Conservation (phyloP, 2,888 invertebrate genomes). For the Oscheius onirici region DNA sequence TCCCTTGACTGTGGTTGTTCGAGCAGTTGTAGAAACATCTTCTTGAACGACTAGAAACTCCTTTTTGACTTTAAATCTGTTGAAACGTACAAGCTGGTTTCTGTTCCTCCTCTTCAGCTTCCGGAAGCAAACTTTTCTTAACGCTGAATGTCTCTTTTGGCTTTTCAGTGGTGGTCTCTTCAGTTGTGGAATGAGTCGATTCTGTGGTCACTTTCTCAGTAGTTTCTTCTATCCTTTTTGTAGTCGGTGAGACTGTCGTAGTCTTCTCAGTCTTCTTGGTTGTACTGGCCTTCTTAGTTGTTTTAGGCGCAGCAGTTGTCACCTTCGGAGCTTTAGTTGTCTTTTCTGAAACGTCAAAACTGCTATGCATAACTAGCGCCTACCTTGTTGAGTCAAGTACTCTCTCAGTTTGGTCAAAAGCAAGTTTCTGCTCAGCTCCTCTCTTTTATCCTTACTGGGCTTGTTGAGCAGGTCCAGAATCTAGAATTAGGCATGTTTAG, state of each 20-base stretch:
- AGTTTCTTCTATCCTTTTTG: background rate
- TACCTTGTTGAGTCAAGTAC: slow-evolving; percentile 17
- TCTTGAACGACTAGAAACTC: slow-evolving; percentile 16
- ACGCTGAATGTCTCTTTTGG: slow-evolving; percentile 3
- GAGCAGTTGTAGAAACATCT: slow-evolving; percentile 4
- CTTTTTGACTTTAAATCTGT: background rate
- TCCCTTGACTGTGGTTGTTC: background rate
- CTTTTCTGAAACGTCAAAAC: background rate
- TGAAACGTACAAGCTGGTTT: slow-evolving; percentile 28
- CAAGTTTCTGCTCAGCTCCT: slow-evolving; percentile 21
- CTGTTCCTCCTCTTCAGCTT: slow-evolving; percentile 49
- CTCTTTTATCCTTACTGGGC: slow-evolving; percentile 5
- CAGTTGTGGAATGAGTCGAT: background rate
- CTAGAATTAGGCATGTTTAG: slow-evolving; percentile 1
- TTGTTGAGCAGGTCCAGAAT: slow-evolving; percentile 24
- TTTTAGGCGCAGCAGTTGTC: background rate
- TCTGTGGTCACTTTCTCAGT: background rate
- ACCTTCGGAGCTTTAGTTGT: slow-evolving; percentile 11
- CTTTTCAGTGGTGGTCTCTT: background rate
- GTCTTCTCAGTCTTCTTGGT: background rate
- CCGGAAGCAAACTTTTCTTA: slow-evolving; percentile 38
- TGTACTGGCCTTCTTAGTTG: background rate
- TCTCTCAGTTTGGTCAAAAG: slow-evolving; percentile 12
- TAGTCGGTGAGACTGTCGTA: background rate
- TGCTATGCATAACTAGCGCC: background rate